These are phyloP conservation scores for Iselma pallidipennis DNA, from an alignment of 2,888 invertebrate genomes.

Conservation along the genomic window DNA sequence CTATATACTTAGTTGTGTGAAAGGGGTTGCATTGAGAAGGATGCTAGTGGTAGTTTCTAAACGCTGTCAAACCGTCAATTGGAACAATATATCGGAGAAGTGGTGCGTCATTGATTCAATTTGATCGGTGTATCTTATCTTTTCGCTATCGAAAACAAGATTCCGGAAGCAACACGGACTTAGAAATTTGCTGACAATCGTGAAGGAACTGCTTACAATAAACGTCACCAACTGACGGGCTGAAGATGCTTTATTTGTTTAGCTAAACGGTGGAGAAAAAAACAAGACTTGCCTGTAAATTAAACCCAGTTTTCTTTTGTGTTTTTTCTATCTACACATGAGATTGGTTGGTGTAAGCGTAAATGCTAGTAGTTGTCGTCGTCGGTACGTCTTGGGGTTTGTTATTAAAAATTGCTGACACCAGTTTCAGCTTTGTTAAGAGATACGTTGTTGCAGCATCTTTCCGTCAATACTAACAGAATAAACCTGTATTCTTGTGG, in stretches of 20 bases:
- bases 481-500: not conserved
- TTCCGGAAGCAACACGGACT: constrained; percentile 23
- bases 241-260: constrained; percentile 28
- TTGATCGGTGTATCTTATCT: constrained; percentile 29
- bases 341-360: not conserved
- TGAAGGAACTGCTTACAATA: constrained; percentile 33
- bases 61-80: constrained; percentile 27
- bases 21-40: too few species aligned
- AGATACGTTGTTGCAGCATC: not conserved
- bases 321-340: not conserved
- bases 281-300: constrained; percentile 22
- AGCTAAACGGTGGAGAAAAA: constrained; percentile 16
- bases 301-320: constrained; percentile 16
- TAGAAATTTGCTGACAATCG: constrained; percentile 32
- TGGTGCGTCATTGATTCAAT: constrained; percentile 29
- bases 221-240: constrained; percentile 30
- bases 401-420: constrained; percentile 8
- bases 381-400: constrained; percentile 2
- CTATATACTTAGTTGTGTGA: too few species aligned
- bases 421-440: not conserved
- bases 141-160: constrained; percentile 19
- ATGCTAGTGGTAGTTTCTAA: constrained; percentile 26
- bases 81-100: constrained; percentile 24
- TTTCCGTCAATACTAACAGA: not conserved
- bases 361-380: not conserved